phyloP scores from a whole-genome alignment of 2,888 invertebrate genomes.

The Pterobdella sp. region DNA sequence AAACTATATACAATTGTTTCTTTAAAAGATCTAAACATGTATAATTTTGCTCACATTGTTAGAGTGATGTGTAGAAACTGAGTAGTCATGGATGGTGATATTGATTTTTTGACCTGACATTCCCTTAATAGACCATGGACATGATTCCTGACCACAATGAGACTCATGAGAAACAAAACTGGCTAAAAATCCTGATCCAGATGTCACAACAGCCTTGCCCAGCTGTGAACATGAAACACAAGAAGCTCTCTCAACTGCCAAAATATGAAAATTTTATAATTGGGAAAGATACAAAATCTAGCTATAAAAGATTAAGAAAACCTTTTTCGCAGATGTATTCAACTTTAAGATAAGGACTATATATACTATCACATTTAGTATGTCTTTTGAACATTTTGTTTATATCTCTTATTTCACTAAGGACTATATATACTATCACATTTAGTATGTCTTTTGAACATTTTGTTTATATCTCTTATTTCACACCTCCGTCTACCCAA shows the following conservation, averaged over 20 bases:
- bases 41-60: too few relatives aligned
- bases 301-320: background rate
- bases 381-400: background rate
- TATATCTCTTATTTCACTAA: background rate
- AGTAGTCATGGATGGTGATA: slow-evolving; percentile 26
- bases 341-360: background rate
- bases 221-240: slow-evolving; percentile 8
- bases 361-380: background rate
- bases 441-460: background rate
- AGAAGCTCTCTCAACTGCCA: slow-evolving; percentile 16
- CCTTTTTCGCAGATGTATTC: background rate
- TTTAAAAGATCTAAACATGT: too few relatives aligned
- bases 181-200: slow-evolving; percentile 23
- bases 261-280: background rate
- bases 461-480: background rate
- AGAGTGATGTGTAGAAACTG: too few relatives aligned
- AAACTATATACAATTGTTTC: too few relatives aligned
- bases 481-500: background rate
- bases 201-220: slow-evolving; percentile 8
- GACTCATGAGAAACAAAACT: slow-evolving; percentile 30
- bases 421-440: background rate
- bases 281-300: too few relatives aligned
- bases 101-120: slow-evolving; percentile 27
- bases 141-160: slow-evolving; percentile 13
- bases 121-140: slow-evolving; percentile 28